Conservation (phyloP, 2,888 invertebrate species). For the Ariolimax columbianus region DNA sequence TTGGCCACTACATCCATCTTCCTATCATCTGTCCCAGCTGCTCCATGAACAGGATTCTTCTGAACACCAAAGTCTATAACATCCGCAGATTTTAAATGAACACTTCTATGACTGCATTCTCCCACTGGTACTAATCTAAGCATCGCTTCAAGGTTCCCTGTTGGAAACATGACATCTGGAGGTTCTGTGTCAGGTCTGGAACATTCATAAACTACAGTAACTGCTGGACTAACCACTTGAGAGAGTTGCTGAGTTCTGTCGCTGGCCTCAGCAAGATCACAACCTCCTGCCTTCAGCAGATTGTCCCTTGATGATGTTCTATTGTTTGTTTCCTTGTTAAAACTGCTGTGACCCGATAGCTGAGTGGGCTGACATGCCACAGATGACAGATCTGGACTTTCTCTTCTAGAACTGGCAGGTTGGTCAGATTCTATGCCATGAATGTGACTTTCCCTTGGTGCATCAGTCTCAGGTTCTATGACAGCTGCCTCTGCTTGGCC, state of each 20-base stretch:
- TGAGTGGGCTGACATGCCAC: neutral
- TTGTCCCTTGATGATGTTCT: neutral
- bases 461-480: neutral
- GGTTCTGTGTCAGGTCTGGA: neutral
- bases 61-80: neutral
- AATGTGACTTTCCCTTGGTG: neutral
- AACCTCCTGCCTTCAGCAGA: neutral
- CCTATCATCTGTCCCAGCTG: neutral
- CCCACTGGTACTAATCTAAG: neutral
- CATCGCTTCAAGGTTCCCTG: neutral
- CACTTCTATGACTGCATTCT: neutral
- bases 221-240: neutral
- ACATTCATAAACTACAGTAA: neutral
- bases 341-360: neutral
- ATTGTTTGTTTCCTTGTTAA: neutral
- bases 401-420: neutral
- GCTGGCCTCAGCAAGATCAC: neutral
- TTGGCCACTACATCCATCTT: neutral
- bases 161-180: neutral
- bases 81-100: neutral
- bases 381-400: neutral
- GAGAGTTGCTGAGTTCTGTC: neutral
- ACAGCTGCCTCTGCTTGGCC: neutral
- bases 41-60: neutral
- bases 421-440: neutral